A percentile compares a stretch with the other conserved stretches of the same genome.
Evolutionary conservation across 2,797 vertebrate species (phyloP).

Genomic region (Enteromius anoplus): DNA sequence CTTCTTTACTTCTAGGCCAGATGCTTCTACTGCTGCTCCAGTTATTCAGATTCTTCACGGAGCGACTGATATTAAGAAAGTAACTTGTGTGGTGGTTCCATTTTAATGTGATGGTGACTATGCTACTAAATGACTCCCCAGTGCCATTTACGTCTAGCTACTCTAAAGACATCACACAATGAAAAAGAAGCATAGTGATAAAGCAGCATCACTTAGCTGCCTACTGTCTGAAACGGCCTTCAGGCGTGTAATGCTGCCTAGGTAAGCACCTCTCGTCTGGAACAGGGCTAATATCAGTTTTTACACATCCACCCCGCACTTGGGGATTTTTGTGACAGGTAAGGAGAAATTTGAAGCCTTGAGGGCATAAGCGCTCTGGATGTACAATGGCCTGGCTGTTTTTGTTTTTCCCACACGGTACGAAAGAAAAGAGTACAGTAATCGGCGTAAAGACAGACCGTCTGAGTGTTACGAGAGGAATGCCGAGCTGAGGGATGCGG

Average conservation of each 20-base stretch:
- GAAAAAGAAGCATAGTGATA: not conserved
- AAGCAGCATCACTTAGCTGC: not conserved
- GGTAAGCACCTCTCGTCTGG: not conserved
- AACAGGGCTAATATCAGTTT: not conserved
- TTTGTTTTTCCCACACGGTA: constrained; percentile 16
- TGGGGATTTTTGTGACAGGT: not conserved
- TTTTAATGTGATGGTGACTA: not conserved
- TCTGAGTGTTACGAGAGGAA: constrained; percentile 71
- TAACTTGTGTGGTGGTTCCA: not conserved
- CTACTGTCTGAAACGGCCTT: not conserved
- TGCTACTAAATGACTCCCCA: not conserved
- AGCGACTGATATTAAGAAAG: no score
- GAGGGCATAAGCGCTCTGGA: constrained; percentile 2
- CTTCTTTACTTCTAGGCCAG: not conserved
- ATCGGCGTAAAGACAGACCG: constrained; percentile 21
- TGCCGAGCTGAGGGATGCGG: constrained; percentile 59
- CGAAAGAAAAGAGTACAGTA: constrained; percentile 9
- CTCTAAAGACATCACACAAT: not conserved
- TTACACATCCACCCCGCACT: not conserved
- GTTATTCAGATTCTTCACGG: not conserved
- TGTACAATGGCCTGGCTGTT: constrained; percentile 45
- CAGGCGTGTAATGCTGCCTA: not conserved
- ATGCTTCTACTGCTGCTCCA: not conserved
- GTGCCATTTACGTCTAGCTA: not conserved
- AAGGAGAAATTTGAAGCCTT: constrained; percentile 2